Evolutionary conservation across 1,140 invertebrate genomes (phyloP).

Genomic region (Zaprionus capensis): DNA sequence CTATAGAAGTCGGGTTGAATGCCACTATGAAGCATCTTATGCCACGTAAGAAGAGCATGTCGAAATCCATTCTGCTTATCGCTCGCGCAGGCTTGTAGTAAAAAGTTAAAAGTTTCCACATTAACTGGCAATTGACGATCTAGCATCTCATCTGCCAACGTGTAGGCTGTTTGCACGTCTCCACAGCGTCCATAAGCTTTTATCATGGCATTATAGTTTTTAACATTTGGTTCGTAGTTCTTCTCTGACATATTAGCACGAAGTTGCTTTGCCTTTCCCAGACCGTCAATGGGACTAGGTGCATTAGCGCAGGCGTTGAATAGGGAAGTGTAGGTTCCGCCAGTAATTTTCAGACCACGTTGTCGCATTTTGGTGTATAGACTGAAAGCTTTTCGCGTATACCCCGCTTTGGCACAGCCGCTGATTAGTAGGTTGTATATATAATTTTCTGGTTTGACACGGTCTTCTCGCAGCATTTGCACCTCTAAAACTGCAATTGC

Average conservation of each 20-base stretch:
- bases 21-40: slow-evolving; percentile 89
- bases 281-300: slow-evolving; percentile 87
- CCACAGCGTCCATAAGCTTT: slow-evolving; percentile 95
- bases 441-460: slow-evolving; percentile 90
- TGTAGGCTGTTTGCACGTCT: slow-evolving; percentile 90
- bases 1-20: slow-evolving; percentile 89
- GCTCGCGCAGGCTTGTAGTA: slow-evolving; percentile 92
- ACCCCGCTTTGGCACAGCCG: slow-evolving; percentile 91
- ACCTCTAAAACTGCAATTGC: slow-evolving; percentile 91
- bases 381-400: slow-evolving; percentile 93
- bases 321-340: slow-evolving; percentile 91
- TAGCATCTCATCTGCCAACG: slow-evolving; percentile 93
- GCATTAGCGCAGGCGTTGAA: slow-evolving; percentile 95
- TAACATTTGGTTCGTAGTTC: slow-evolving; percentile 88
- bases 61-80: slow-evolving; percentile 91
- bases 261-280: slow-evolving; percentile 88
- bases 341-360: slow-evolving; percentile 87
- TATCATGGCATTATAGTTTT: slow-evolving; percentile 94
- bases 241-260: slow-evolving; percentile 89
- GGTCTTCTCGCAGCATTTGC: slow-evolving; percentile 90
- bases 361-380: slow-evolving; percentile 93
- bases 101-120: slow-evolving; percentile 90
- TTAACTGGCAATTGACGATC: slow-evolving; percentile 88
- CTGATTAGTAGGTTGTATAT: slow-evolving; percentile 92
- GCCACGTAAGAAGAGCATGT: slow-evolving; percentile 93